Conservation (phyloP, 2,113 vertebrate genomes). For the Columba livia region DNA sequence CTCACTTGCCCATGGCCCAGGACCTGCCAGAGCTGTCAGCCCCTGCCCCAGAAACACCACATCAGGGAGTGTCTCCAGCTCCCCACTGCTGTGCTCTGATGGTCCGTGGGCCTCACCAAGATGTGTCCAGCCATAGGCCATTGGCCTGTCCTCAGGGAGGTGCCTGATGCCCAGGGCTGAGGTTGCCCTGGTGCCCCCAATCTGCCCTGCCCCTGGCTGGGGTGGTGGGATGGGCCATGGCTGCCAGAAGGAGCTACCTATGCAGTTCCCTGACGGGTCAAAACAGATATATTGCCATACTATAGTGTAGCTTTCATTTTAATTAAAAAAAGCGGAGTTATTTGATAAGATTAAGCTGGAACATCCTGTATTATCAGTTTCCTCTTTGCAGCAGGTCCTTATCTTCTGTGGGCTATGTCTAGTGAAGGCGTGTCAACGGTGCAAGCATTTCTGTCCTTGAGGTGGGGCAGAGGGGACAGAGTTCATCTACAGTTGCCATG, state of each 20-base stretch:
- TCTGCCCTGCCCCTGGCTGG: not conserved
- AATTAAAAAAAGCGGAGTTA: not conserved
- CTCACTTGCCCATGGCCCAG: not conserved
- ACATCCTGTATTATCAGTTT: not conserved
- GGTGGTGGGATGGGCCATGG: accelerated
- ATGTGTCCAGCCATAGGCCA: accelerated
- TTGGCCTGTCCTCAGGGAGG: accelerated
- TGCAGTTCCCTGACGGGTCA: no score
- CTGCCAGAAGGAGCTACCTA: not conserved
- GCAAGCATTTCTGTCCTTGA: not conserved
- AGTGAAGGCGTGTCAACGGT: not conserved
- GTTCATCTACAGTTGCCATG: accelerated
- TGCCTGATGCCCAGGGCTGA: accelerated
- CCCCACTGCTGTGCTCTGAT: not conserved
- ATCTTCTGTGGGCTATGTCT: not conserved
- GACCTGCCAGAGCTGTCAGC: not conserved
- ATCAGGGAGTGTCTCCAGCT: not conserved
- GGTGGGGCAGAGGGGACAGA: not conserved
- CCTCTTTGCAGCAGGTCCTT: not conserved
- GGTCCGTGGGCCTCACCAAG: not conserved
- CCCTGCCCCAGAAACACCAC: not conserved
- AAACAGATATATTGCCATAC: not conserved
- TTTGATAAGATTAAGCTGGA: not conserved
- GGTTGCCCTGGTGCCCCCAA: no score
- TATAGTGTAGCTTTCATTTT: not conserved